Evolutionary conservation across 2,113 vertebrate species (phyloP).

Genomic region (Capricornis sumatraensis): DNA sequence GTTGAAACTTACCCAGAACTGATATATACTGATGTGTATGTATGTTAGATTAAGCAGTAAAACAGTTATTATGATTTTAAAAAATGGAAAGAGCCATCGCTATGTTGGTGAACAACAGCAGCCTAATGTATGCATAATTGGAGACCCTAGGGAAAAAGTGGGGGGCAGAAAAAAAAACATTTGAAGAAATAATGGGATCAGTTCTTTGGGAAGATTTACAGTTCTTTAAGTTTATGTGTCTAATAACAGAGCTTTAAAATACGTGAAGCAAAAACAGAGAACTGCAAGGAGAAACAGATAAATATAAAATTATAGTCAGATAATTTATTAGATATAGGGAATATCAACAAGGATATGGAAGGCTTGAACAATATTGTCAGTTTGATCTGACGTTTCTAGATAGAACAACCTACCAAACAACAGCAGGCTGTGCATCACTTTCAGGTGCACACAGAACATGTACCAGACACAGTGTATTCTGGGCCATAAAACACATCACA

Average conservation of each 20-base stretch:
- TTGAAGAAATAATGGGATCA: not conserved
- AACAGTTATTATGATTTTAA: not conserved
- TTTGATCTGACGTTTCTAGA: not conserved
- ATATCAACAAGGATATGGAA: not conserved
- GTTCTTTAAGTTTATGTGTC: not conserved
- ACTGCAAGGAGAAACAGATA: not conserved
- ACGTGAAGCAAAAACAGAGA: not conserved
- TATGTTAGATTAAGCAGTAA: not conserved
- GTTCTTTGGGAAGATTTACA: not conserved
- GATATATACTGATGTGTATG: not conserved
- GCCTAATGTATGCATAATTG: not conserved
- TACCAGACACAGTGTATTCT: not conserved
- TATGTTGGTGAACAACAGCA: not conserved
- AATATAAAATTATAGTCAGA: not conserved
- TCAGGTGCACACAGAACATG: not conserved
- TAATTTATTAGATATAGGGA: not conserved
- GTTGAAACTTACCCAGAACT: not conserved
- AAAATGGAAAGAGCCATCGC: not conserved
- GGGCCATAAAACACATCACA: not conserved
- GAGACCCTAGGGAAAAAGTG: not conserved
- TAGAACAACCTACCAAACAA: not conserved
- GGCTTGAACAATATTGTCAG: not conserved
- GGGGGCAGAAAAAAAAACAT: not conserved
- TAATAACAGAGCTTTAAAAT: not conserved
- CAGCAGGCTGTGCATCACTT: not conserved